A percentile compares a stretch with the other conserved stretches of the same genome.
phyloP scores from a whole-genome alignment of 2,113 vertebrate species.

The Loxodonta africana region DNA sequence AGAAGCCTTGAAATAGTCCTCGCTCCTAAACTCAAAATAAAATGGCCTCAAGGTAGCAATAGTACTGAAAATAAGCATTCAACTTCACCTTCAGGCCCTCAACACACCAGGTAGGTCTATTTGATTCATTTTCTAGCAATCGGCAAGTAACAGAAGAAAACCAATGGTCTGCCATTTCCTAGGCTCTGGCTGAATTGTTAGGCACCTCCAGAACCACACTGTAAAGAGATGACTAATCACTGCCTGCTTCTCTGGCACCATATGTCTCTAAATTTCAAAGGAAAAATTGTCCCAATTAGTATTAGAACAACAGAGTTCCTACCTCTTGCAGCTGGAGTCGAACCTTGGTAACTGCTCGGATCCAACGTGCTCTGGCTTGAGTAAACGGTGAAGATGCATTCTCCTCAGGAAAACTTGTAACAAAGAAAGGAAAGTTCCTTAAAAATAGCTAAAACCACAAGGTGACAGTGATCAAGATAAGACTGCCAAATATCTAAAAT shows the following conservation, averaged over 20 bases:
- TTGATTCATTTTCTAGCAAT: constrained; percentile 43
- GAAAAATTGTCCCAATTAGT: constrained; percentile 59
- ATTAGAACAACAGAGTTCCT: constrained; percentile 83
- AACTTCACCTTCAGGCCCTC: constrained; percentile 29
- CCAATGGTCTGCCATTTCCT: not conserved
- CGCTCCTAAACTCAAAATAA: constrained; percentile 9
- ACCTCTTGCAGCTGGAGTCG: constrained; percentile 96
- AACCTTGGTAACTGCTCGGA: constrained; percentile 97
- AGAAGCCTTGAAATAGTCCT: constrained; percentile 15
- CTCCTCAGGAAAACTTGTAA: constrained; percentile 86
- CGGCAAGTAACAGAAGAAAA: constrained; percentile 31
- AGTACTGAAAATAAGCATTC: constrained; percentile 46
- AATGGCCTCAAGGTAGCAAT: constrained; percentile 16
- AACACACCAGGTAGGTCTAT: not conserved
- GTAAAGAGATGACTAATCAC: constrained; percentile 73
- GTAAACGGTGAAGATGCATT: constrained; percentile 90
- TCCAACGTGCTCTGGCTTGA: constrained; percentile 94
- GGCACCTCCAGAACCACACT: constrained; percentile 64
- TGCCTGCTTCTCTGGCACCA: constrained; percentile 67
- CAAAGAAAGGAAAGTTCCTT: constrained; percentile 74
- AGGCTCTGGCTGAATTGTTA: constrained; percentile 47
- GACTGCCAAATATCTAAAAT: constrained; percentile 63
- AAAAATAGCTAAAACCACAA: constrained; percentile 61
- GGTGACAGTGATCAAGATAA: constrained; percentile 39
- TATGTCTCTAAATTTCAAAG: constrained; percentile 76